These are phyloP conservation scores for Melanchra persicariae DNA, from an alignment of 2,888 invertebrate genomes.

Conservation along the genomic window DNA sequence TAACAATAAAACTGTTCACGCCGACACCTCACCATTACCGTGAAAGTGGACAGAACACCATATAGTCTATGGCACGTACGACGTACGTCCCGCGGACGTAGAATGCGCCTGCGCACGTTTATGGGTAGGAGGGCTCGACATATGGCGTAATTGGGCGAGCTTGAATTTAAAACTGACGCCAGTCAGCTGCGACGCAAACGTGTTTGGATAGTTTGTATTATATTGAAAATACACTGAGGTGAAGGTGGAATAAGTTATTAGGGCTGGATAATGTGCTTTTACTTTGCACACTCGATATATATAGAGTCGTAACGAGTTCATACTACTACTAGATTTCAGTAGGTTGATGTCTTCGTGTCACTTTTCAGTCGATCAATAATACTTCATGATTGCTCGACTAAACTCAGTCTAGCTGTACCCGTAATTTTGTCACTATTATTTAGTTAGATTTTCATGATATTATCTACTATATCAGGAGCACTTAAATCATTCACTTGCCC, in stretches of 20 bases:
- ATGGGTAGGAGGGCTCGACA: constrained; percentile 56
- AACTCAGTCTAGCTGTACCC: too few relatives aligned
- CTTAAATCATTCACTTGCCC: too few relatives aligned
- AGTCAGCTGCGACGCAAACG: constrained; percentile 44
- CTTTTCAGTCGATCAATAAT: too few relatives aligned
- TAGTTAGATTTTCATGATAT: too few relatives aligned
- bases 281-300: background rate
- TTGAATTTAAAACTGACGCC: constrained; percentile 37
- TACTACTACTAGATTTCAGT: too few relatives aligned
- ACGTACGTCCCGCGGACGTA: constrained; percentile 26
- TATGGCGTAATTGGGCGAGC: constrained; percentile 72
- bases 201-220: constrained; percentile 11
- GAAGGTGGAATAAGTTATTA: background rate
- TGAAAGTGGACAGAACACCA: constrained; percentile 31
- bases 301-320: too few relatives aligned
- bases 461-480: too few relatives aligned
- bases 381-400: too few relatives aligned
- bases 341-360: too few relatives aligned
- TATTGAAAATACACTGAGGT: constrained; percentile 6
- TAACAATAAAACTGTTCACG: background rate
- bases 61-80: constrained; percentile 26
- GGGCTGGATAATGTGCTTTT: background rate
- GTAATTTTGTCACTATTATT: too few relatives aligned
- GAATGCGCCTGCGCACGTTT: constrained; percentile 20
- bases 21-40: background rate